Evolutionary conservation across 2,113 vertebrate genomes (phyloP), one percentile per base, ranked within the genome.

Genomic region (Serilophus lunatus): DNA sequence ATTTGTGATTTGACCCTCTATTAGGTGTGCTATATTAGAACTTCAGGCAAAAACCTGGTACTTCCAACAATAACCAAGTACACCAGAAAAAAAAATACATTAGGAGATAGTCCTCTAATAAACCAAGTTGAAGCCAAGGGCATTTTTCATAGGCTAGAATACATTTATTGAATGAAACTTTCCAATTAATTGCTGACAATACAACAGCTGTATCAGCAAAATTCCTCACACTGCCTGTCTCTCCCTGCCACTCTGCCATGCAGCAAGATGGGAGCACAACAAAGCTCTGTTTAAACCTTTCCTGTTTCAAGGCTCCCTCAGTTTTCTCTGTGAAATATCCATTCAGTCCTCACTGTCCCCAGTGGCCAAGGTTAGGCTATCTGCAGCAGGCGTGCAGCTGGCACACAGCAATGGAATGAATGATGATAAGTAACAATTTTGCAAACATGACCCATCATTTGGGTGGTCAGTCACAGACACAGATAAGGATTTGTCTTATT

Each of bases 61-160:
- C 88, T 94, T 54, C 44, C 90, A 91, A 51, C 33, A 89, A 86
- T 71, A 95, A 82, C 64, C 1, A 8, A 70, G 35, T 9, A 50
- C 14, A 15, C 56, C 33, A 82, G 28, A 29, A 28, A 59, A 86
- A n/a, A 36, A 70, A 56, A 10, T n/a, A 71, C 90, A 71, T 95
- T 86, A 72, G 22, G 86, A 90, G 86, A 65, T 38, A 26, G 36
- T 95, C 61, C 33, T 80, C 64, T 78, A 81, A 83, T 51, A 80
- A 71, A 31, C 53, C n/a, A 91, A 26, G 25, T 11, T 68, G 44
- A 88, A 89, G 74, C 42, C 50, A 80, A 93, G 33, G 45, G 20
- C 54, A 81, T 64, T 54, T 50, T 75, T 82, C 44, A 29, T 26
- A 81, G 82, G 65, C 35, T 4, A 11, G 51, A 86, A 93, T 29